phyloP scores from a whole-genome alignment of 2,113 vertebrate species.

The Sardina pilchardus region DNA sequence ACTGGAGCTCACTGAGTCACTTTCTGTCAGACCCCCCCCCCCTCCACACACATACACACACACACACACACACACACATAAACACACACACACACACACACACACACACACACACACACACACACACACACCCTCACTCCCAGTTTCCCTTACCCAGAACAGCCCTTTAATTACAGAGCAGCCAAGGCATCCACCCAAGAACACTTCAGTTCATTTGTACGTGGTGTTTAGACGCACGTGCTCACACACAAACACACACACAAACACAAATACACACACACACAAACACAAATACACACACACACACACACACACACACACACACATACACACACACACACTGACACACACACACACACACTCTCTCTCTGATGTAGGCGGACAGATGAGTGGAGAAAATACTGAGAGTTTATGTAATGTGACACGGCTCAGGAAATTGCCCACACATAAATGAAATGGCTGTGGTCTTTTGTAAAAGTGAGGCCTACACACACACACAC shows the following conservation, averaged over 20 bases:
- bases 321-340: not conserved
- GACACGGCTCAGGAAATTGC: constrained; percentile 6
- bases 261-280: not conserved
- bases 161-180: not conserved
- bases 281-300: not conserved
- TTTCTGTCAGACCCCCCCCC: not conserved
- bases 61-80: too few species aligned
- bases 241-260: not conserved
- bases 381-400: not conserved
- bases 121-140: too few species aligned
- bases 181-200: not conserved
- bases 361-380: not conserved
- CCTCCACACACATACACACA: too few species aligned
- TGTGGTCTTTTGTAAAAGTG: not conserved
- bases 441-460: not conserved
- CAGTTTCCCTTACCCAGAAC: not conserved
- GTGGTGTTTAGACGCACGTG: not conserved
- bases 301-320: not conserved
- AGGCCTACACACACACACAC: not conserved
- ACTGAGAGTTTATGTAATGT: not conserved
- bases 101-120: too few species aligned
- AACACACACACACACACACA: too few species aligned
- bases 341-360: not conserved
- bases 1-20: not conserved
- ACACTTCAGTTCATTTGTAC: not conserved